Evolutionary conservation across 2,113 vertebrate species (phyloP).

Genomic region (Columbina picui): DNA sequence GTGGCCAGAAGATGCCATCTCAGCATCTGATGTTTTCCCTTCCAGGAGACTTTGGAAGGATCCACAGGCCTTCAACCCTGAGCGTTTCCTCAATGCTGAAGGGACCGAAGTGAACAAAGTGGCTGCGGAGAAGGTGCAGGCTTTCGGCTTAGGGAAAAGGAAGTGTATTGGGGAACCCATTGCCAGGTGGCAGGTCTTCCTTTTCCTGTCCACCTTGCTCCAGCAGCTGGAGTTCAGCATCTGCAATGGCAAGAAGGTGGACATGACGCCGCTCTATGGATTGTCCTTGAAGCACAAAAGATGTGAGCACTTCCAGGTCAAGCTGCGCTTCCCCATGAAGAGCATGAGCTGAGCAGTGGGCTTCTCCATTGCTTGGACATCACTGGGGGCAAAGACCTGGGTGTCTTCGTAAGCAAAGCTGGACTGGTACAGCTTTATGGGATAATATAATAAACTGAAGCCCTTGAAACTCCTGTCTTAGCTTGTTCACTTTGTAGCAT

Average conservation of each 20-base stretch:
- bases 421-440: accelerated
- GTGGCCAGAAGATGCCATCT: neutral
- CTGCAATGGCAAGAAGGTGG: slow-evolving; percentile 63
- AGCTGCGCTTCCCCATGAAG: slow-evolving; percentile 38
- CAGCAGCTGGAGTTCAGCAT: slow-evolving; percentile 84
- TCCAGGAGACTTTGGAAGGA: slow-evolving; percentile 89
- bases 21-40: neutral
- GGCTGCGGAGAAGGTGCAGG: slow-evolving; percentile 81
- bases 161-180: slow-evolving; percentile 89
- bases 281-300: slow-evolving; percentile 84
- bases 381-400: neutral
- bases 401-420: neutral
- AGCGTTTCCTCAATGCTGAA: slow-evolving; percentile 83
- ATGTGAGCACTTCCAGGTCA: slow-evolving; percentile 78
- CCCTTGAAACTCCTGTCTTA: accelerated
- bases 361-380: neutral
- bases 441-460: neutral
- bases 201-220: slow-evolving; percentile 88
- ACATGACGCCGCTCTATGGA: slow-evolving; percentile 86
- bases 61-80: slow-evolving; percentile 83
- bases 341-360: neutral
- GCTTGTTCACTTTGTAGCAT: neutral
- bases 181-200: slow-evolving; percentile 84
- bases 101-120: slow-evolving; percentile 80
- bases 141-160: slow-evolving; percentile 90